Percentiles rank a stretch among this genome's conserved stretches.
phyloP scores from a whole-genome alignment of 2,888 invertebrate species.

The Acheta domesticus region DNA sequence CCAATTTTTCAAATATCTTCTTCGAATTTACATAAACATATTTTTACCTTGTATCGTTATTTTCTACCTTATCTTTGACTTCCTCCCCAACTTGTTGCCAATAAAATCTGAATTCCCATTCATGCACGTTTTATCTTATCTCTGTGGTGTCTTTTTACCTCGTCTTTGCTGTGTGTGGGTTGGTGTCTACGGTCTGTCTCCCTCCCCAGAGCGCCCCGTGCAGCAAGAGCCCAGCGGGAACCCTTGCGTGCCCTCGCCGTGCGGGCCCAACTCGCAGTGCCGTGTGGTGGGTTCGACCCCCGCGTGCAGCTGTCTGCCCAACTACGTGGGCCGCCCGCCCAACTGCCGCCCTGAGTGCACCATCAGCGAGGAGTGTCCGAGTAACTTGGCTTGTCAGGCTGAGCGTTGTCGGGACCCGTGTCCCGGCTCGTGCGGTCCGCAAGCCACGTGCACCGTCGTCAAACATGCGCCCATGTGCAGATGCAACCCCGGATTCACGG shows the following conservation, averaged over 20 bases:
- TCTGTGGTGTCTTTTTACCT: background rate
- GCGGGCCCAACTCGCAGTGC: conserved; percentile 54
- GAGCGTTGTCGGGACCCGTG: conserved; percentile 41
- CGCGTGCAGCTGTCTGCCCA: conserved; percentile 43
- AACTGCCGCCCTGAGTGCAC: conserved; percentile 44
- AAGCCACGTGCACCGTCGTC: conserved; percentile 43
- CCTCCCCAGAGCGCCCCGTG: background rate
- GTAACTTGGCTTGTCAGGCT: conserved; percentile 42
- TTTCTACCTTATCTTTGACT: too few relatives aligned
- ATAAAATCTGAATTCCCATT: too few relatives aligned
- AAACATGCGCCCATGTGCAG: conserved; percentile 44
- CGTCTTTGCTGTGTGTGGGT: background rate
- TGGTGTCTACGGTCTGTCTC: background rate
- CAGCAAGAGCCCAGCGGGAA: conserved; percentile 42
- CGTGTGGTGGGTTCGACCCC: conserved; percentile 42
- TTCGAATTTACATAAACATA: too few relatives aligned
- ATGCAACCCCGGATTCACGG: conserved; percentile 44
- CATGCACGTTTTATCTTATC: too few relatives aligned
- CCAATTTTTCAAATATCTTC: too few relatives aligned
- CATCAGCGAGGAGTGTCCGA: conserved; percentile 39
- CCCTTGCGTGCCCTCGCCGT: conserved; percentile 63
- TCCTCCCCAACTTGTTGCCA: too few relatives aligned
- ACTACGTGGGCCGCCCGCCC: conserved; percentile 42
- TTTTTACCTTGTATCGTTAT: too few relatives aligned
- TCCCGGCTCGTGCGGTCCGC: conserved; percentile 44